Evolutionary conservation across 2,113 vertebrate species (phyloP), one percentile per base, ranked within the genome.

Genomic region (Falcunculus frontatus): DNA sequence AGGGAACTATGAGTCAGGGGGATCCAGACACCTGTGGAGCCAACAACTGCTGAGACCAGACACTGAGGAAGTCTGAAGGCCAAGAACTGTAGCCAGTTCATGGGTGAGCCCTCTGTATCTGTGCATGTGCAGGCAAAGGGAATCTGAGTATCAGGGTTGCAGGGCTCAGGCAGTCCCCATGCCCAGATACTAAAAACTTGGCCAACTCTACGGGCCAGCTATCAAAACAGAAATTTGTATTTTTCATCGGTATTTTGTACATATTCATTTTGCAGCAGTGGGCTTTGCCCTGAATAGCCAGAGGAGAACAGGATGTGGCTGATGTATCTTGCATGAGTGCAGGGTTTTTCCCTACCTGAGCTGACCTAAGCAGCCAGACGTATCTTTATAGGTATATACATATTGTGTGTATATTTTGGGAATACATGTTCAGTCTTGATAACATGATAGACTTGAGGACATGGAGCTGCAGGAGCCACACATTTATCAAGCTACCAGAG

Each of bases 201-300:
- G 7, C 11, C 53, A 16, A 64, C 7, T 16, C 41, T 29, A 53
- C 20, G 39, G 5, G 7, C 4, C 44, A 75, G 44, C 16, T 60
- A 47, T 18, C 7, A 1, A 13, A 90, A 72, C 0, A 60, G 23
- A 56, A 90, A 83, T 47, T 42, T 1, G 0, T 52, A 35, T 10
- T 79, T 15, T 41, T 79, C 4, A 8, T 47, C 26, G 65, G 11
- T 25, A 25, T 33, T 69, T 44, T 39, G 10, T 16, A 56, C 5
- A 3, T 29, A 20, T 0, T 30, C 14, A 41, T 57, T 74, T 53
- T 80, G 47, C 20, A 41, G 16, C 3, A 69, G 32, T 26, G 7
- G 13, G 32, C 19, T 84, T 62, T 70, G n/a, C 55, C 13, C 30
- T 33, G 7, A 75, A 56, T 1, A 65, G 63, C 7, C 16, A 62